Evolutionary conservation across 2,113 vertebrate species (phyloP).

Genomic region (Sebastes fasciatus): DNA sequence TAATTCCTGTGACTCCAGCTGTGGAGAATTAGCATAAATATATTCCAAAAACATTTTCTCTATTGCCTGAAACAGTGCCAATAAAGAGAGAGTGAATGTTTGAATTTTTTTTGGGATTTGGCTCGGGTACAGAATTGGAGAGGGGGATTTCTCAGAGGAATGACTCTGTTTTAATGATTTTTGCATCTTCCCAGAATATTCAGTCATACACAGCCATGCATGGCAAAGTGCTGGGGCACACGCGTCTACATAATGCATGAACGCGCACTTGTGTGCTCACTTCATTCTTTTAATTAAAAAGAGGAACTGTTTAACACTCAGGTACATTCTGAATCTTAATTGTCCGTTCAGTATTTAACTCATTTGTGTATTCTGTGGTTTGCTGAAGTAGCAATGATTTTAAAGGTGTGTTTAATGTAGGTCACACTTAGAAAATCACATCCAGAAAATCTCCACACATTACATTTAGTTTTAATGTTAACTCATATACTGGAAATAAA

Average conservation of each 20-base stretch:
- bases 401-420: not conserved
- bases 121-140: conserved; percentile 52
- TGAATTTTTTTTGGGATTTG: conserved; percentile 74
- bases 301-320: not conserved
- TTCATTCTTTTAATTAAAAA: conserved; percentile 14
- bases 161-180: conserved; percentile 69
- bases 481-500: not conserved
- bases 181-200: conserved; percentile 57
- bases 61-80: conserved; percentile 58
- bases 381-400: not conserved
- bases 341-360: not conserved
- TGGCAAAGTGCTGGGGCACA: conserved; percentile 14
- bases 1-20: conserved; percentile 63
- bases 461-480: not conserved
- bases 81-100: conserved; percentile 49
- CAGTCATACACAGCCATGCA: conserved; percentile 37
- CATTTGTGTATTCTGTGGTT: not conserved
- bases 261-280: not conserved
- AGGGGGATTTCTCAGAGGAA: conserved; percentile 55
- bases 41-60: conserved; percentile 62
- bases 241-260: conserved; percentile 31
- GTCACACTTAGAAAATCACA: not conserved
- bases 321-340: not conserved
- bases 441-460: not conserved
- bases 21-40: conserved; percentile 64